Base-by-base conservation (phyloP, 2,888 invertebrate species). In the Leucophenga montana region DNA sequence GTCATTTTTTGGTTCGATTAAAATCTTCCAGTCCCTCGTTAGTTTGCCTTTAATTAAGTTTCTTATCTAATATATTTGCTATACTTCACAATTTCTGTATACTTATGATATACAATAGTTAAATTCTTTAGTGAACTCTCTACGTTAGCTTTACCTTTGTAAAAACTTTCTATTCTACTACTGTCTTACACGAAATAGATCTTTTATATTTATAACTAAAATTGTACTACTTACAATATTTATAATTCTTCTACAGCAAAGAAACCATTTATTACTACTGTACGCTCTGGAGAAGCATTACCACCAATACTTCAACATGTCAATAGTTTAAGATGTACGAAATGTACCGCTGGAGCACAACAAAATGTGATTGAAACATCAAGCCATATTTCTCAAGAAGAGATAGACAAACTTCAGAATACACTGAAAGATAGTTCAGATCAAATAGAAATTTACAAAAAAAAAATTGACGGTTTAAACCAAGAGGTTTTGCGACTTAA, bases 401-500 rank as follows among this genome's bases (percentile, higher is more conserved):
- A 89, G 77, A 79, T 90, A 20, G 82, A 87, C 39, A 85, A 82
- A 75, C 78, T 91, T 1, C 87, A 86, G 50, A 89, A 89, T 72
- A 89, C 89, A 68, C 78, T 90, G 0, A 88, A 86, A 53, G 86
- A 88, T 65, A 82, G 89, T 16, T 87, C 87, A 66, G 89, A 90
- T 4, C 88, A 90, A 68, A 83, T 90, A 69, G 86, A 88, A 59
- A 85, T 87, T 57, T 88, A 88, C 72, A 88, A 89, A 73, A 87
- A 86, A 54, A 90, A 90, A 82, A 90, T 88, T 39, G 88, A 89
- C 70, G 78, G 86, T 0, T 79, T 88, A 0, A 94, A 95, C 78
- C 91, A 91, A 82, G 95, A 95, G 90, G 94, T 95, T 78, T 86
- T 91, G 44, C 90, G 95, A 56, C 87, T 95, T 16, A 92, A 91